Evolutionary conservation across 2,113 vertebrate species (phyloP).

Genomic region (Oreochromis aureus): DNA sequence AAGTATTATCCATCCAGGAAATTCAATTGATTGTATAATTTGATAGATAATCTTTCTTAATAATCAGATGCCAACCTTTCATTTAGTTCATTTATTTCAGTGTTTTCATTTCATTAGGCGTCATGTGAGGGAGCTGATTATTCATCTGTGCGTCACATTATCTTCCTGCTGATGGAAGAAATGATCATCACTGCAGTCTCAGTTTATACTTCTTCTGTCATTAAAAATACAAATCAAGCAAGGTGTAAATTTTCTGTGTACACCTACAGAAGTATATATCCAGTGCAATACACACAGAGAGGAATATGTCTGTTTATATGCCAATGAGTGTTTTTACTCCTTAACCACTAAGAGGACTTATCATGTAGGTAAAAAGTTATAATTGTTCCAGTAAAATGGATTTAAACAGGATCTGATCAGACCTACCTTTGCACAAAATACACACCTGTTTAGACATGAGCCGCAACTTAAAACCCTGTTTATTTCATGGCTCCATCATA

Average conservation of each 20-base stretch:
- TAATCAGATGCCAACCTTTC: neutral
- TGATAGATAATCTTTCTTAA: neutral
- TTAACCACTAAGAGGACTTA: neutral
- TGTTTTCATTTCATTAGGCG: neutral
- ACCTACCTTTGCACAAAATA: neutral
- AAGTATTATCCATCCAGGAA: neutral
- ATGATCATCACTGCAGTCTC: neutral
- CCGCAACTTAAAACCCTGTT: neutral
- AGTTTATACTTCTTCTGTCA: neutral
- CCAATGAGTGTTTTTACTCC: neutral
- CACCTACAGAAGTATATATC: neutral
- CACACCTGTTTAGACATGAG: neutral
- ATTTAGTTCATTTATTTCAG: neutral
- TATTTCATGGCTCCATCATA: neutral
- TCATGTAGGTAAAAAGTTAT: neutral
- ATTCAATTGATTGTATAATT: neutral
- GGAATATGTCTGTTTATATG: neutral
- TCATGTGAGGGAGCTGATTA: neutral
- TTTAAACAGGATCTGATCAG: neutral
- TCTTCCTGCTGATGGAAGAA: neutral
- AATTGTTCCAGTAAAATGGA: neutral
- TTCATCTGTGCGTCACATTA: neutral
- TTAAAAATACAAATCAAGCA: neutral
- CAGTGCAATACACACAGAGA: neutral
- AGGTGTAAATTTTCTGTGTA: neutral